These are phyloP conservation scores for Heliconius hortense DNA, from an alignment of 2,888 invertebrate genomes.

Conservation along the genomic window DNA sequence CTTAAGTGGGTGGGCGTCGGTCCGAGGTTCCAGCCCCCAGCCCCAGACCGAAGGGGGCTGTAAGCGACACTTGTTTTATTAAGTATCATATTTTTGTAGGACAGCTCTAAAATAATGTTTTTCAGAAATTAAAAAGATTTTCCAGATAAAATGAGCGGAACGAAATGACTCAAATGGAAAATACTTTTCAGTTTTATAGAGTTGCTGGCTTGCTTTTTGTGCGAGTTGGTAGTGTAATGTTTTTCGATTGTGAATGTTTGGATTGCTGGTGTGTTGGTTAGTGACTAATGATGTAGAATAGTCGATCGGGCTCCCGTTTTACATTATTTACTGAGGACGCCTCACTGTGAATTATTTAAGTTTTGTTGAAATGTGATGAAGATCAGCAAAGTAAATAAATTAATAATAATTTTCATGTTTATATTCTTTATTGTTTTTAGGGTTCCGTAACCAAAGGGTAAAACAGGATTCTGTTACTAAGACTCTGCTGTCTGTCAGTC, in stretches of 20 bases:
- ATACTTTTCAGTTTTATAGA: not conserved
- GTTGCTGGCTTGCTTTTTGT: not conserved
- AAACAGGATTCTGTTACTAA: no score
- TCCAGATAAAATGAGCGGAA: slow-evolving; percentile 5
- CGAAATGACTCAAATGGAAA: not conserved
- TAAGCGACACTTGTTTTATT: slow-evolving; percentile 31
- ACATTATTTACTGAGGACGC: no score
- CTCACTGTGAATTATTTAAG: no score
- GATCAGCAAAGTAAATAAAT: no score
- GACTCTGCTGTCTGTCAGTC: no score
- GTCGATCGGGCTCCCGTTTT: no score
- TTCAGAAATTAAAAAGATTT: slow-evolving; percentile 22
- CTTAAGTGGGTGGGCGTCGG: slow-evolving; percentile 40
- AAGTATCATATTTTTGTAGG: slow-evolving; percentile 29
- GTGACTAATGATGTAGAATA: not conserved
- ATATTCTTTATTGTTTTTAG: no score
- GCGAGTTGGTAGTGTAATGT: not conserved
- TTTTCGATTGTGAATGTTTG: not conserved
- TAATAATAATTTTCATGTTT: no score
- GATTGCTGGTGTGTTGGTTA: not conserved
- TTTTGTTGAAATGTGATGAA: no score
- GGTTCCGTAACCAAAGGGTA: no score
- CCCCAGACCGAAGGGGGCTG: slow-evolving; percentile 20
- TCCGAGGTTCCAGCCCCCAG: slow-evolving; percentile 27
- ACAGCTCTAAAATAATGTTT: slow-evolving; percentile 24